phyloP scores from a whole-genome alignment of 1,140 invertebrate species.

The Cydia strobilella region DNA sequence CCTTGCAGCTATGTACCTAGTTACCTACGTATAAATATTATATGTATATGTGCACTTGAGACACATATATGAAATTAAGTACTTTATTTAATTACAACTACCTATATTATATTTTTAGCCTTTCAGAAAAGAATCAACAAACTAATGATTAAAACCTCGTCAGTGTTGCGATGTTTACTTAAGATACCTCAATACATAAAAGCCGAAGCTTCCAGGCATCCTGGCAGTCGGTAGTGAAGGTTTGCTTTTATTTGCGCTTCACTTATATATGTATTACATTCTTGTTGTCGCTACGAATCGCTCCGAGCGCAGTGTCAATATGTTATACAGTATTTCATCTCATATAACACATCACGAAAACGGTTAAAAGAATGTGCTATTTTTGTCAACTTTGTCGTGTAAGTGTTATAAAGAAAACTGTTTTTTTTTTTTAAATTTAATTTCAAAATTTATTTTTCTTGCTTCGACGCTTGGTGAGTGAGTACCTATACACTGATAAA shows the following conservation, averaged over 20 bases:
- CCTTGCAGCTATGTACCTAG: too few species aligned
- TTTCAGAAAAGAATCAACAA: background rate
- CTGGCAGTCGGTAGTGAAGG: too few species aligned
- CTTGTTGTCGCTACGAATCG: conserved; percentile 56
- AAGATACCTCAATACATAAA: background rate
- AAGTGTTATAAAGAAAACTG: too few species aligned
- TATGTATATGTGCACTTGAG: too few species aligned
- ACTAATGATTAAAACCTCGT: conserved; percentile 36
- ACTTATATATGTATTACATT: conserved; percentile 61
- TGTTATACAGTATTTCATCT: background rate
- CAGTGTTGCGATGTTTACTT: background rate
- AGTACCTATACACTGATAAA: background rate
- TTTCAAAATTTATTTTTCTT: too few species aligned
- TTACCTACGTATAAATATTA: too few species aligned
- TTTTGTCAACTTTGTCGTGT: too few species aligned
- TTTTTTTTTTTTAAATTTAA: too few species aligned
- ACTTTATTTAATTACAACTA: background rate
- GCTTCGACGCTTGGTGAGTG: background rate
- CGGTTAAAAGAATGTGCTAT: too few species aligned
- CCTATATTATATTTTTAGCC: too few species aligned
- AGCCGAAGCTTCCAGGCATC: too few species aligned
- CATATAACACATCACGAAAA: background rate
- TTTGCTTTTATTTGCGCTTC: conserved; percentile 53
- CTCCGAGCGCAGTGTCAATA: background rate
- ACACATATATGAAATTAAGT: too few species aligned